Conservation (phyloP, 1,140 invertebrate genomes). For the Drosophila nigromelanica region DNA sequence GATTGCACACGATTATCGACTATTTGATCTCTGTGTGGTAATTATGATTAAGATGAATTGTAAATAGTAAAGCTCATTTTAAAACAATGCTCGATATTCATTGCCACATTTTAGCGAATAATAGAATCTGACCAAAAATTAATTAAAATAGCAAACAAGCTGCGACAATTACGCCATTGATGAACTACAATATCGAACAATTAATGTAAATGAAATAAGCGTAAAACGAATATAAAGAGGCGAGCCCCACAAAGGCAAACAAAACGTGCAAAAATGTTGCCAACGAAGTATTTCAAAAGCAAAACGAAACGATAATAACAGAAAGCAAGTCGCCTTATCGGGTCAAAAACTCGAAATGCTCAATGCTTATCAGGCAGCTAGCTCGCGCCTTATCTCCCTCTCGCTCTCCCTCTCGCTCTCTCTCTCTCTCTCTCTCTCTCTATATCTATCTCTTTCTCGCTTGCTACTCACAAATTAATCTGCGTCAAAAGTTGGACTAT, state of each 20-base stretch:
- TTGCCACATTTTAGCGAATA: neutral
- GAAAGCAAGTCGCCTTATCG: conserved; percentile 19
- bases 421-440: neutral
- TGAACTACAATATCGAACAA: conserved; percentile 21
- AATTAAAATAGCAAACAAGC: neutral
- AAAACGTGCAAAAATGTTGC: conserved; percentile 45
- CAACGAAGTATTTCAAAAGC: conserved; percentile 13
- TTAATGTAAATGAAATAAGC: conserved; percentile 32
- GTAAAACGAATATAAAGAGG: conserved; percentile 9
- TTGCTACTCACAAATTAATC: conserved; percentile 40
- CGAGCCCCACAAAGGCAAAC: conserved; percentile 17
- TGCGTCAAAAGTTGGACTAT: conserved; percentile 41
- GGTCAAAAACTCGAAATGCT: conserved; percentile 18
- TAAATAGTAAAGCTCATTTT: too few relatives aligned
- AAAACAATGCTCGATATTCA: too few relatives aligned
- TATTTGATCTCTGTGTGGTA: too few relatives aligned
- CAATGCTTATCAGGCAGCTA: conserved; percentile 23
- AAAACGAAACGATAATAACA: neutral
- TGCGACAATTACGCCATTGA: conserved; percentile 5
- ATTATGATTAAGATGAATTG: too few relatives aligned
- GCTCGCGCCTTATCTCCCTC: too few relatives aligned
- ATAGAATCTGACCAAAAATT: neutral
- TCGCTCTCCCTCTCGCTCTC: neutral
- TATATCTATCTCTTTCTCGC: neutral
- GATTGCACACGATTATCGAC: too few relatives aligned